Conservation (phyloP, 1,140 invertebrate species). For the Harpegnathos saltator region DNA sequence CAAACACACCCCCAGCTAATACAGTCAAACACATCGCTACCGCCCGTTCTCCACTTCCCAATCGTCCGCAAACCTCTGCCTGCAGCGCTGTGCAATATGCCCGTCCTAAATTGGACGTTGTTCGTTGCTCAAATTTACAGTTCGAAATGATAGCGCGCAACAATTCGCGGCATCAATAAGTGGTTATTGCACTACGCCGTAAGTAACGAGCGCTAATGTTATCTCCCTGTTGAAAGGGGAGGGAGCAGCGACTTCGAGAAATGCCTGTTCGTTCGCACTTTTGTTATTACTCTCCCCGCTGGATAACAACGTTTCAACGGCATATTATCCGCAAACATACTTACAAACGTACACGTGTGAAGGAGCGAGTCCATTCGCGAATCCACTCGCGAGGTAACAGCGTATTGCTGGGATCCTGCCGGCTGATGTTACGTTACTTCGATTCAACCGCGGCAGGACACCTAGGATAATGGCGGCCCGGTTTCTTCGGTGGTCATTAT, state of each 20-base stretch:
- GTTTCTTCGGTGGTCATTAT: conserved; percentile 8
- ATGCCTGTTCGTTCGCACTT: too few species aligned
- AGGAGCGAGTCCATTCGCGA: too few species aligned
- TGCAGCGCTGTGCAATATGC: conserved; percentile 45
- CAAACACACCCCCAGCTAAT: conserved; percentile 79
- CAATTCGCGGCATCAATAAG: conserved; percentile 15
- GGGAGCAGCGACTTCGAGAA: neutral
- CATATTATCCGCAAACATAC: too few species aligned
- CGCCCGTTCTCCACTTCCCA: neutral
- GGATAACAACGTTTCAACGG: neutral
- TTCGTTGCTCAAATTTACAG: conserved; percentile 46
- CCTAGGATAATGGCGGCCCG: too few species aligned
- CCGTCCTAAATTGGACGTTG: conserved; percentile 42
- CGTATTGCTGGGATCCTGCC: too few species aligned
- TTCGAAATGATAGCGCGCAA: conserved; percentile 36
- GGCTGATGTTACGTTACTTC: too few species aligned
- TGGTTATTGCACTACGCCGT: neutral
- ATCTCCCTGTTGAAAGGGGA: neutral
- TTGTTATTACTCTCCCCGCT: too few species aligned
- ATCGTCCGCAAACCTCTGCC: conserved; percentile 28
- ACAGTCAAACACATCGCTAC: conserved; percentile 74
- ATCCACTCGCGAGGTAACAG: too few species aligned
- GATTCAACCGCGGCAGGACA: too few species aligned
- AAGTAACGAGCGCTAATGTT: neutral
- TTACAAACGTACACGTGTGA: too few species aligned